Evolutionary conservation across 92 coral and sea anemone genomes (phyloP), one percentile per base, ranked within the genome.

Genomic region (Epizoanthus rinbou): DNA sequence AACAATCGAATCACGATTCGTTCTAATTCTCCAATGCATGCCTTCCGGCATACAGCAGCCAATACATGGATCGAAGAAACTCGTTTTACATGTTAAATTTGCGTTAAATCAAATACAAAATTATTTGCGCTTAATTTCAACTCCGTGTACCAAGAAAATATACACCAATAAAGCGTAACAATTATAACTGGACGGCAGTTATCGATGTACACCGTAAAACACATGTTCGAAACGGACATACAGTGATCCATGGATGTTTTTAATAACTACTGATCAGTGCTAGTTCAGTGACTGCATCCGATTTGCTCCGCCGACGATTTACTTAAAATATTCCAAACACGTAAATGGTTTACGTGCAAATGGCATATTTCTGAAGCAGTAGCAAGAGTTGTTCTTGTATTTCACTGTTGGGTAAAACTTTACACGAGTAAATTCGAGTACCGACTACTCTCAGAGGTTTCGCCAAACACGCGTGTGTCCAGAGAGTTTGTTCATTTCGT

Each of bases 271-370:
- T 50, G 15, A 9, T 50, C 54, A 50, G 11, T 47, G 53, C 53
- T 8, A 33, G 17, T 8, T 41, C 74, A 39, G 57, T 28, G 62
- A 14, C 63, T 25, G 37, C 8, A 23, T 9, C 45, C 33, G 81
- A 17, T 75, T 75, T 66, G 50, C 33, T 39, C 18, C 31, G 24
- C 56, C 15, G 22, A 33, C 18, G n/a, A 25, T 17, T 6, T 8
- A 43, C 39, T 11, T 22, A 15, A 43, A 78, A 39, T 62, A 63
- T 62, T 41, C 11, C 39, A 62, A 62, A 39, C 35, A 78, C 37
- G 70, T 43, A 43, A 57, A 58, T 78, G 60, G 41, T 78, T 78
- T 78, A 43, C 47, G 23, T 21, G 60, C 39, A 25, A 56, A 63
- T 43, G 71, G 57, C 28, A 59, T n/a, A 76, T 25, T 9, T 76